Evolutionary conservation across 2,113 vertebrate species (phyloP).

Genomic region (Hemichromis elongatus): DNA sequence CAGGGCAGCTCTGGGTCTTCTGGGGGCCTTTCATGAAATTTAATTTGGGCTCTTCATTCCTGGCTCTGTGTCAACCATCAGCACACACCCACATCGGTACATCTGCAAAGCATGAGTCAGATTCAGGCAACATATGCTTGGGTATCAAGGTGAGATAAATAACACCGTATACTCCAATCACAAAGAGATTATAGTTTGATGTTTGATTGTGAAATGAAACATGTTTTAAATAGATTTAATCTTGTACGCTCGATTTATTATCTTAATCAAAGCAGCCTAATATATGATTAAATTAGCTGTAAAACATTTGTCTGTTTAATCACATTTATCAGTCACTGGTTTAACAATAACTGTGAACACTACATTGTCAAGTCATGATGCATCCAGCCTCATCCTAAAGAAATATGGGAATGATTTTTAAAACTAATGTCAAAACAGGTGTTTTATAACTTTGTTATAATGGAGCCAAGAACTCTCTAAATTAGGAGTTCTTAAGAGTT

Average conservation of each 20-base stretch:
- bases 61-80: constrained; percentile 16
- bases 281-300: not conserved
- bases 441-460: not conserved
- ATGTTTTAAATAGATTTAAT: not conserved
- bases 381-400: not conserved
- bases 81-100: not conserved
- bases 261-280: not conserved
- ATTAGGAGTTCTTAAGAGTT: not conserved
- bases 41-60: constrained; percentile 21
- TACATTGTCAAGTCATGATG: not conserved
- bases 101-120: not conserved
- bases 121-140: not conserved
- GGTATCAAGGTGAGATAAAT: not conserved
- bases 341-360: not conserved
- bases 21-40: constrained; percentile 10
- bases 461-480: not conserved
- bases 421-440: not conserved
- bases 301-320: not conserved
- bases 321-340: not conserved
- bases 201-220: not conserved
- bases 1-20: not conserved
- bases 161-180: not conserved
- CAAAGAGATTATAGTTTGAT: not conserved
- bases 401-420: not conserved
- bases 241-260: not conserved